Base-by-base conservation (phyloP, 2,113 vertebrate species). In the Sapayoa aenigma region DNA sequence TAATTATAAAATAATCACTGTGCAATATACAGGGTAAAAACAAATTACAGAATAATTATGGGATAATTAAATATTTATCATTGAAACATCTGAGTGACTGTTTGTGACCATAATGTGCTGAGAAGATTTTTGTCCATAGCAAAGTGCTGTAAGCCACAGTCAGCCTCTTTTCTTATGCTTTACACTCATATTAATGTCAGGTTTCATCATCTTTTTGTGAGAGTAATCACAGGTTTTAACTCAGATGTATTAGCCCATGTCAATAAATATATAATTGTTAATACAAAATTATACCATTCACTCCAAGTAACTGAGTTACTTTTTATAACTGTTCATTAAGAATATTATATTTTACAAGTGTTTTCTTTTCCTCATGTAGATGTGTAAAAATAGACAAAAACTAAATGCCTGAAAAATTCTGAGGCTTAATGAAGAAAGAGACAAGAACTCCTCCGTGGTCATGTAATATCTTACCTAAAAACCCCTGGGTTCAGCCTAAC, bases 1-100 rank as follows among this genome's bases (percentile, higher is more conserved):
- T 96, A 96, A 95, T 95, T 90, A 94, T 75, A 82, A 93, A 96
- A 87, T 94, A 94, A 95, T 92, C 75, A 76, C 67, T 27, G 15
- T 68, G 62, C 14, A 73, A 89, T 75, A 95, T 44, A 96, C 95
- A 83, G 59, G 66, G 44, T 79, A 90, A 85, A 91, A 96, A 83
- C 3, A 5, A 96, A 95, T 93, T 88, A 85, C 50, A 30, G 31
- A 76, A 90, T 86, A 91, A 89, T 89, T 89, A 81, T 11, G 15
- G 30, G 39, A 76, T 90, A 91, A 96, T 94, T 92, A 93, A 92
- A 82, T 93, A 93, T 95, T 92, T 94, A 96, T 84, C 74, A 85
- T 33, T 94, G 77, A 91, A 94, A 92, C 77, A 84, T 75, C 74
- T 58, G 84, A 95, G 77, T 92, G 94, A 96, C 80, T 89, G 83